Conservation (phyloP, 53 echinoderm and acorn worm genomes). For the Paelopatides confundens region DNA sequence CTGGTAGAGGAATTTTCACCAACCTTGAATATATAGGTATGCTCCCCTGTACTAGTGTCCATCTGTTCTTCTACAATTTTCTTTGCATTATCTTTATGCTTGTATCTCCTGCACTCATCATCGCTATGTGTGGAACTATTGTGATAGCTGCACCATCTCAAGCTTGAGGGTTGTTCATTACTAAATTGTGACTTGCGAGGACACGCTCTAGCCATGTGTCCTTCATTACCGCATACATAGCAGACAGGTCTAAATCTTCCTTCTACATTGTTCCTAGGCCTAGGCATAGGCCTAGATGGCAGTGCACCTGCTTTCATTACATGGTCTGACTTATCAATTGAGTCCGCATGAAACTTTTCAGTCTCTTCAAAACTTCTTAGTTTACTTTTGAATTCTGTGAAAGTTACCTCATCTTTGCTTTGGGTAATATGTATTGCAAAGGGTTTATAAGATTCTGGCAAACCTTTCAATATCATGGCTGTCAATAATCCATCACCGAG, state of each 20-base stretch:
- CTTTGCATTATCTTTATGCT: background rate
- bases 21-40: background rate
- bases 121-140: slow-evolving; percentile 37
- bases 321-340: background rate
- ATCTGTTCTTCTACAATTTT: background rate
- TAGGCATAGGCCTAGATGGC: background rate
- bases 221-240: background rate
- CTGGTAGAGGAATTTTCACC: too few relatives aligned
- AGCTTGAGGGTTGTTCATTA: too few relatives aligned
- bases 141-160: background rate
- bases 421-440: slow-evolving; percentile 30
- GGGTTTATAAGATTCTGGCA: slow-evolving; percentile 9
- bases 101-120: background rate
- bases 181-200: background rate
- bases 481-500: slow-evolving; percentile 40
- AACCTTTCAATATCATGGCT: slow-evolving; percentile 32
- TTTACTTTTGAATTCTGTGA: slow-evolving; percentile 25
- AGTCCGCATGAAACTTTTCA: background rate
- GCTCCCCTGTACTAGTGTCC: background rate
- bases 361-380: slow-evolving; percentile 27
- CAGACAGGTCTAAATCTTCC: background rate
- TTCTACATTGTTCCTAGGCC: too few relatives aligned
- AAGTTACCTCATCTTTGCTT: slow-evolving; percentile 35
- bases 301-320: background rate
- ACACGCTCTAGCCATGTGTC: background rate